Percentiles rank a stretch among this genome's conserved stretches.
Evolutionary conservation across 2,888 invertebrate species (phyloP).

Genomic region (Ichneumoninae sp.): DNA sequence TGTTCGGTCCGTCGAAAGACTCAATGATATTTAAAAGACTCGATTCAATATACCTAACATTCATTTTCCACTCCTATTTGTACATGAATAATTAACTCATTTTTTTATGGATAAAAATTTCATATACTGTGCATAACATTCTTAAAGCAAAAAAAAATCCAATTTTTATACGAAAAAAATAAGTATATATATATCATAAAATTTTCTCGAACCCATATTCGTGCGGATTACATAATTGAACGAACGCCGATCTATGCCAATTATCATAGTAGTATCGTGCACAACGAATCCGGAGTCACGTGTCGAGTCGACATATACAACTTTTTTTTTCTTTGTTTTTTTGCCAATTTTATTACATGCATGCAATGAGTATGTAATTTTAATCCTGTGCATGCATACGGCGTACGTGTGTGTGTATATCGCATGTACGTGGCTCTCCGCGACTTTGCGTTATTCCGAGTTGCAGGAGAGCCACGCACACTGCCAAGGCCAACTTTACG

Average conservation of each 20-base stretch:
- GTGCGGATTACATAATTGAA: slow-evolving; percentile 41
- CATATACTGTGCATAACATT: too few species aligned
- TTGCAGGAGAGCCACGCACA: slow-evolving; percentile 40
- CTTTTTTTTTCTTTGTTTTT: background rate
- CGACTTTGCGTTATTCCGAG: slow-evolving; percentile 36
- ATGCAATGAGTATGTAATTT: slow-evolving; percentile 6
- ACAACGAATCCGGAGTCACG: background rate
- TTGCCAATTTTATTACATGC: slow-evolving; percentile 8
- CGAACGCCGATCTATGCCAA: slow-evolving; percentile 47
- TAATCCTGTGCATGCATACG: background rate
- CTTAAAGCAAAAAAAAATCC: too few species aligned
- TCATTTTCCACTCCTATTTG: too few species aligned
- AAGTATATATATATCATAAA: background rate
- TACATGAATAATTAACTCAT: too few species aligned
- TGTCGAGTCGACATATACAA: background rate
- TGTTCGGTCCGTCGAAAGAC: too few species aligned
- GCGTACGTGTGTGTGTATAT: background rate
- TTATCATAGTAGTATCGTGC: slow-evolving; percentile 38
- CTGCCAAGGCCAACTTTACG: slow-evolving; percentile 60
- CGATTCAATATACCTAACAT: too few species aligned
- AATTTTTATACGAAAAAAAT: too few species aligned
- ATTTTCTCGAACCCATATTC: slow-evolving; percentile 41
- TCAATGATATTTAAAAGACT: too few species aligned
- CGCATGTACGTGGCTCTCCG: background rate
- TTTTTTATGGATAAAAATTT: too few species aligned